A percentile compares a stretch with the other conserved stretches of the same genome.
Evolutionary conservation across 1,140 invertebrate genomes (phyloP).

Genomic region (Eriosoma lanigerum): DNA sequence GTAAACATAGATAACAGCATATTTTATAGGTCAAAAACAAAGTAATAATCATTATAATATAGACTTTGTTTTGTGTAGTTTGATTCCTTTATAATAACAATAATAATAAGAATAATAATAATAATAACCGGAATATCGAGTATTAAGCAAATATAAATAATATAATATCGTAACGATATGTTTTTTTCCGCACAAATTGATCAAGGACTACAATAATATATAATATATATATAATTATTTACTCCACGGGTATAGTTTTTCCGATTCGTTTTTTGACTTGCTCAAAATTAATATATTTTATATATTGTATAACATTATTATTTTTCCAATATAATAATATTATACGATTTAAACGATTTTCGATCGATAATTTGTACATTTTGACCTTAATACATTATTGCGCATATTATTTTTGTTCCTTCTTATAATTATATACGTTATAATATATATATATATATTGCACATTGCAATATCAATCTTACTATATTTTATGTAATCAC

Average conservation of each 20-base stretch:
- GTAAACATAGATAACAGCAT: background rate
- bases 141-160: background rate
- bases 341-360: no score
- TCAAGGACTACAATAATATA: background rate
- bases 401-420: background rate
- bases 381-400: background rate
- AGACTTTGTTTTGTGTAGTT: background rate
- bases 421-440: background rate
- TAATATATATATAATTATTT: background rate
- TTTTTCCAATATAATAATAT: no score
- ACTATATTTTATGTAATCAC: no score
- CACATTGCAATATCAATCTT: no score
- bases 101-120: background rate
- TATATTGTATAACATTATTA: no score
- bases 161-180: background rate
- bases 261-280: background rate
- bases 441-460: no score
- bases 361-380: background rate
- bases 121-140: constrained; percentile 23
- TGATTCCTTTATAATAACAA: background rate
- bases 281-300: no score
- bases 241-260: background rate
- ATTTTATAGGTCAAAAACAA: constrained; percentile 15
- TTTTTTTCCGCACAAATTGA: no score
- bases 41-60: background rate